These are phyloP conservation scores for Strigamia crassipes DNA, from an alignment of 2,888 invertebrate species.

Conservation along the genomic window DNA sequence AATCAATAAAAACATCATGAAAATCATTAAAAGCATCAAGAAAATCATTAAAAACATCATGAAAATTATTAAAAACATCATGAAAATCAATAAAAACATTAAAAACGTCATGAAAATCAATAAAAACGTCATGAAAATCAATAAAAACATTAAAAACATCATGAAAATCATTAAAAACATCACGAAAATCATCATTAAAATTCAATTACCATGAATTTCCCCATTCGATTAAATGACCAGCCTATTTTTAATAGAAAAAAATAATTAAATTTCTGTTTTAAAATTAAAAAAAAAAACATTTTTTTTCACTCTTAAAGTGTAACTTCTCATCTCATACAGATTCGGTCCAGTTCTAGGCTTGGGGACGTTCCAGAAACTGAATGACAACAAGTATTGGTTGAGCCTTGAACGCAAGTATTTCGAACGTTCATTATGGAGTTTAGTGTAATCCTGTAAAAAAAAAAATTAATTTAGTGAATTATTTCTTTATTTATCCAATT, in stretches of 20 bases:
- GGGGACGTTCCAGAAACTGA: constrained; percentile 93
- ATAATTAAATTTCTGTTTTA: not conserved
- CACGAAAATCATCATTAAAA: no score
- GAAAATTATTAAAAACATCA: no score
- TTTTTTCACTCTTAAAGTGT: constrained; percentile 72
- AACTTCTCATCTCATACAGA: constrained; percentile 92
- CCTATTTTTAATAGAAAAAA: constrained; percentile 61
- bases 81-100: no score
- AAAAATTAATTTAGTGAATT: not conserved
- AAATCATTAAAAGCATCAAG: no score
- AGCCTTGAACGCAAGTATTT: constrained; percentile 81
- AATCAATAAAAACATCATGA: no score
- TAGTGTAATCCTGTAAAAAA: constrained; percentile 52
- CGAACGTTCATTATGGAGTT: constrained; percentile 75
- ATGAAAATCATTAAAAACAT: no score
- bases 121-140: no score
- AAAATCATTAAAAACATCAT: no score
- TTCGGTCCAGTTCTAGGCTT: constrained; percentile 73
- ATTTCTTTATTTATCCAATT: not conserved
- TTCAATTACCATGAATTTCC: constrained; percentile 83
- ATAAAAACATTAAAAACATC: no score
- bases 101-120: no score
- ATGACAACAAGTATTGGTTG: constrained; percentile 89
- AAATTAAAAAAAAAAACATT: not conserved
- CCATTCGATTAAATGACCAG: constrained; percentile 99